Percentiles rank a stretch among this genome's conserved stretches.
Evolutionary conservation across 2,797 vertebrate species (phyloP).

Genomic region (Percopsis omiscomaycus): DNA sequence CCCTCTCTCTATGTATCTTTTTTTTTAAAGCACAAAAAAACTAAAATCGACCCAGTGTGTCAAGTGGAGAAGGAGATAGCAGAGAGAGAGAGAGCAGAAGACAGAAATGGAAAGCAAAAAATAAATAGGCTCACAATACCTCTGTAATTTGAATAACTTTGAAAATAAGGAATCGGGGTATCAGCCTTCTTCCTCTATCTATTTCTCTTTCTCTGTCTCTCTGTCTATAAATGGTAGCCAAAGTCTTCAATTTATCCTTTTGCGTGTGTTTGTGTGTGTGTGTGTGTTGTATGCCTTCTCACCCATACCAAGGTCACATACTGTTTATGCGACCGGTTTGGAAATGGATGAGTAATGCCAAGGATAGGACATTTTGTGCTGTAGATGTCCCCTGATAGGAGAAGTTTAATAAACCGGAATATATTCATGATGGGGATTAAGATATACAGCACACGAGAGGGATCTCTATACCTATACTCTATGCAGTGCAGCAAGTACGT

Average conservation of each 20-base stretch:
- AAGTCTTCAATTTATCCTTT: neutral
- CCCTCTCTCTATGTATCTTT: too few relatives aligned
- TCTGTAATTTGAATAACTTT: too few relatives aligned
- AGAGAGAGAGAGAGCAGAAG: neutral
- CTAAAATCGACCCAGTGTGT: too few relatives aligned
- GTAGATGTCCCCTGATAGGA: conserved; percentile 1
- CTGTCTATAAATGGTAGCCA: too few relatives aligned
- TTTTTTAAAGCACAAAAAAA: too few relatives aligned
- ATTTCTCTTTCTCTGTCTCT: neutral
- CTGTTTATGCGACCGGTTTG: neutral
- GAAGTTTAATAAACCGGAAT: conserved; percentile 24
- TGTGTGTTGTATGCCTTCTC: conserved; percentile 5
- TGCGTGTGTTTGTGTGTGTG: neutral
- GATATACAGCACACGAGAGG: neutral
- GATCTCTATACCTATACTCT: neutral
- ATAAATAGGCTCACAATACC: neutral
- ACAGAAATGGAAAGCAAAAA: conserved; percentile 1
- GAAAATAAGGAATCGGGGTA: too few relatives aligned
- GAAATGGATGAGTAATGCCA: conserved; percentile 12
- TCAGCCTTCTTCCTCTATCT: neutral
- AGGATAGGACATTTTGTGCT: conserved; percentile 15
- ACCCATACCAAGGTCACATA: conserved; percentile 23
- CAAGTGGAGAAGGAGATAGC: too few relatives aligned
- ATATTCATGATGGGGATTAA: conserved; percentile 3
- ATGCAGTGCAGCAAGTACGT: too few relatives aligned